These are phyloP conservation scores for Diabrotica balteata DNA, from an alignment of 2,888 invertebrate genomes.

Conservation along the genomic window DNA sequence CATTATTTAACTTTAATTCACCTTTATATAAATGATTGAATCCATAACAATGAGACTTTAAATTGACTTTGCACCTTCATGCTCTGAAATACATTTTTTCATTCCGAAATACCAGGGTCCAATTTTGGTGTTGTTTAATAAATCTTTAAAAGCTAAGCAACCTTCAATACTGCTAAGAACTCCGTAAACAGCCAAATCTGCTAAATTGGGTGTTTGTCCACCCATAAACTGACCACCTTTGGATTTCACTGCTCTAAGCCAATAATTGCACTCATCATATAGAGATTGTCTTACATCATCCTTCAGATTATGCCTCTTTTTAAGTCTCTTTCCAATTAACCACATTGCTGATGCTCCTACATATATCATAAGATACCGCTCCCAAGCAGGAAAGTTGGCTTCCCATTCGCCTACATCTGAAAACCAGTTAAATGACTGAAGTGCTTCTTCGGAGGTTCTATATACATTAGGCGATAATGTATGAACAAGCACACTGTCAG, in stretches of 20 bases:
- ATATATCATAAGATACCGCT: slow-evolving; percentile 86
- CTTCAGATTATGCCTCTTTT: slow-evolving; percentile 83
- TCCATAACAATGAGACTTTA: slow-evolving; percentile 26
- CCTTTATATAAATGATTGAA: background rate
- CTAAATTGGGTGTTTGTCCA: slow-evolving; percentile 85
- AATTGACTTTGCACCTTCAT: slow-evolving; percentile 64
- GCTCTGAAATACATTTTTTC: slow-evolving; percentile 68
- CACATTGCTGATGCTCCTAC: slow-evolving; percentile 95
- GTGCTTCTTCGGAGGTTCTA: slow-evolving; percentile 81
- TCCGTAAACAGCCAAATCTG: slow-evolving; percentile 92
- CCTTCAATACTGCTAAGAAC: slow-evolving; percentile 93
- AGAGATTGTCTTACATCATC: slow-evolving; percentile 89
- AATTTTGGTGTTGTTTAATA: slow-evolving; percentile 76
- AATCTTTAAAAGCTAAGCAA: slow-evolving; percentile 86
- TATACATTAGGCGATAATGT: slow-evolving; percentile 97
- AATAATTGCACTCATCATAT: slow-evolving; percentile 86
- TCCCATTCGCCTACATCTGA: slow-evolving; percentile 93
- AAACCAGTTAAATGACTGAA: slow-evolving; percentile 94
- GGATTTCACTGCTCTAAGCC: slow-evolving; percentile 74
- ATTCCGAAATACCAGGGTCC: slow-evolving; percentile 80
- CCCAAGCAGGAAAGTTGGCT: slow-evolving; percentile 85
- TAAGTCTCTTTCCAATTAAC: slow-evolving; percentile 86
- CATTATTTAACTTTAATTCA: background rate
- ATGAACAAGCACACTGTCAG: slow-evolving; percentile 89
- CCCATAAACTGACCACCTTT: slow-evolving; percentile 81